Evolutionary conservation across 2,888 invertebrate species (phyloP).

Genomic region (Leptopilina syphax): DNA sequence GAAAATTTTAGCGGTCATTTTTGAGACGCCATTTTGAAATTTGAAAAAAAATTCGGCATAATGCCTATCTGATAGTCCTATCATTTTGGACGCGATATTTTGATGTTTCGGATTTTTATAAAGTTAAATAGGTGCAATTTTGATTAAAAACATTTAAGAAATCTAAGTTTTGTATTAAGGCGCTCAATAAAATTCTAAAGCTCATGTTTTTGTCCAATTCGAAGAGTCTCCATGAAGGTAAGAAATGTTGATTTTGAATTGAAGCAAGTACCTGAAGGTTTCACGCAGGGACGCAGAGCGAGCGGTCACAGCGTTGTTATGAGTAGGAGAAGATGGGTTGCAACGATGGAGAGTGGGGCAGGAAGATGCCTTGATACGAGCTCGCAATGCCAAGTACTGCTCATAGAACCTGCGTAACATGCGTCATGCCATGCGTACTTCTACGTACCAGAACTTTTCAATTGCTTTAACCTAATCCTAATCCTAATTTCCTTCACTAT

Average conservation of each 20-base stretch:
- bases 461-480: constrained; percentile 46
- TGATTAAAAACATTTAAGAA: too few species aligned
- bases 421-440: constrained; percentile 75
- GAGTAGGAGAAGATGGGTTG: constrained; percentile 75
- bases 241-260: constrained; percentile 50
- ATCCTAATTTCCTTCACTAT: constrained; percentile 49
- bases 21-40: too few species aligned
- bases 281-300: constrained; percentile 82
- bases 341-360: constrained; percentile 83
- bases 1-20: too few species aligned
- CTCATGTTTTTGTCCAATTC: not conserved
- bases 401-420: constrained; percentile 88
- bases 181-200: not conserved
- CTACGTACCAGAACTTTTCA: constrained; percentile 63
- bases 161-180: too few species aligned
- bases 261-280: constrained; percentile 76
- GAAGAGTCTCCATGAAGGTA: not conserved
- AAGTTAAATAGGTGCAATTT: too few species aligned
- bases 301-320: constrained; percentile 77
- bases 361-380: constrained; percentile 92
- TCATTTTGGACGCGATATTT: too few species aligned
- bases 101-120: too few species aligned
- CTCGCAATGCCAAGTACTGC: constrained; percentile 91
- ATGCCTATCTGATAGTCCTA: too few species aligned
- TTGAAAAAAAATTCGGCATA: too few species aligned